phyloP scores from a whole-genome alignment of 2,888 invertebrate species.

The Venustoraphidia nigricollis region DNA sequence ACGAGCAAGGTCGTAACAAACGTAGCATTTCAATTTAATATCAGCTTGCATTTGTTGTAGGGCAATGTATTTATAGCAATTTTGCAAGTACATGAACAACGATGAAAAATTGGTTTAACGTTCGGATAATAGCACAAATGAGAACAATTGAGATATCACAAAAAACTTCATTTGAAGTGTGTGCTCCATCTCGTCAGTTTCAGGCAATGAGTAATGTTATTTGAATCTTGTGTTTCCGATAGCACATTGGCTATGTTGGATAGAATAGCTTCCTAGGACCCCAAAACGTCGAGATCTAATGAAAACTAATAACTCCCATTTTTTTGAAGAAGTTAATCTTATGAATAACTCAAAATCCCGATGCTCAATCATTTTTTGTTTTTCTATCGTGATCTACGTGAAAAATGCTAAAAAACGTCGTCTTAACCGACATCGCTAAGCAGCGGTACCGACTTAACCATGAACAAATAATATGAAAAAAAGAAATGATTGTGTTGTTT shows the following conservation, averaged over 20 bases:
- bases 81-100: conserved; percentile 2
- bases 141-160: conserved; percentile 9
- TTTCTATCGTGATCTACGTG: no score
- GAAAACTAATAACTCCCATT: no score
- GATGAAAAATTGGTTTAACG: conserved; percentile 1
- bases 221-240: conserved; percentile 9
- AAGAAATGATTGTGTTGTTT: not conserved
- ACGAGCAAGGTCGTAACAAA: conserved; percentile 8
- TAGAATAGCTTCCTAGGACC: no score
- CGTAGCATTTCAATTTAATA: not conserved
- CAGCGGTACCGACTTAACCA: no score
- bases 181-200: conserved; percentile 8
- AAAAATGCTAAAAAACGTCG: no score
- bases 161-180: conserved; percentile 8
- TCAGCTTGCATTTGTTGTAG: not conserved
- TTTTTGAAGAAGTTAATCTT: no score
- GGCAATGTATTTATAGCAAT: conserved; percentile 2
- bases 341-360: no score
- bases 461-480: no score
- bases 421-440: no score
- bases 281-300: no score
- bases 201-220: conserved; percentile 8
- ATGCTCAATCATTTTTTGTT: no score
- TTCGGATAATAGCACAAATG: not conserved
- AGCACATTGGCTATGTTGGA: conserved; percentile 12